Conservation (phyloP, 30 jellyfish, hydroid and myxozoan species). For the Pelagia noctiluca region DNA sequence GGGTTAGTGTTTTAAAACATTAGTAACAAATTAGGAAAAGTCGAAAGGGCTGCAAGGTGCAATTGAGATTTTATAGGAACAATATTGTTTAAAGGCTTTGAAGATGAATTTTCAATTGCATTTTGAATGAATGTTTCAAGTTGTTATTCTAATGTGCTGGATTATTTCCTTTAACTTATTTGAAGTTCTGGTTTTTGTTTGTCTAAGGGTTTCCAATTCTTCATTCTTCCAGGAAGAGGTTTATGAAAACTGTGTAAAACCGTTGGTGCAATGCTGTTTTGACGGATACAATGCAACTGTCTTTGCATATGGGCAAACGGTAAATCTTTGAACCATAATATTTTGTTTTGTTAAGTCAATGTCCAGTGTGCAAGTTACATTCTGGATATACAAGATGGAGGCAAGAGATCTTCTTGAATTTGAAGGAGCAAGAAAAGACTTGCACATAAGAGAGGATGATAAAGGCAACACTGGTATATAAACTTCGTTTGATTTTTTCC, state of each 20-base stretch:
- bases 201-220: neutral
- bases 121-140: too few relatives aligned
- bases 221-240: constrained; percentile 62
- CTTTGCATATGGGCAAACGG: constrained; percentile 99
- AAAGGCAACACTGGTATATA: constrained; percentile 92
- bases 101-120: too few relatives aligned
- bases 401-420: constrained; percentile 75
- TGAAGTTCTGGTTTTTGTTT: neutral
- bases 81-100: too few relatives aligned
- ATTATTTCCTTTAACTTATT: too few relatives aligned
- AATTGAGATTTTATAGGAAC: too few relatives aligned
- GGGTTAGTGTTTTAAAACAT: too few relatives aligned
- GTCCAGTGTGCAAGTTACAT: neutral
- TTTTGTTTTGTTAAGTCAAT: neutral
- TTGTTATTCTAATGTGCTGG: too few relatives aligned
- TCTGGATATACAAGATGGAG: constrained; percentile 73
- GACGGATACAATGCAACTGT: constrained; percentile 97
- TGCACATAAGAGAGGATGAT: constrained; percentile 88
- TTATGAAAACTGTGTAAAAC: constrained; percentile 72
- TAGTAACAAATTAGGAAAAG: too few relatives aligned
- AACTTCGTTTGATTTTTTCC: too few relatives aligned
- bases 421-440: constrained; percentile 64
- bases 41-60: too few relatives aligned
- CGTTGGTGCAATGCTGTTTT: constrained; percentile 74
- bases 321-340: constrained; percentile 6